Conservation (phyloP, 1,140 invertebrate species). For the Diploscapter pachys region DNA sequence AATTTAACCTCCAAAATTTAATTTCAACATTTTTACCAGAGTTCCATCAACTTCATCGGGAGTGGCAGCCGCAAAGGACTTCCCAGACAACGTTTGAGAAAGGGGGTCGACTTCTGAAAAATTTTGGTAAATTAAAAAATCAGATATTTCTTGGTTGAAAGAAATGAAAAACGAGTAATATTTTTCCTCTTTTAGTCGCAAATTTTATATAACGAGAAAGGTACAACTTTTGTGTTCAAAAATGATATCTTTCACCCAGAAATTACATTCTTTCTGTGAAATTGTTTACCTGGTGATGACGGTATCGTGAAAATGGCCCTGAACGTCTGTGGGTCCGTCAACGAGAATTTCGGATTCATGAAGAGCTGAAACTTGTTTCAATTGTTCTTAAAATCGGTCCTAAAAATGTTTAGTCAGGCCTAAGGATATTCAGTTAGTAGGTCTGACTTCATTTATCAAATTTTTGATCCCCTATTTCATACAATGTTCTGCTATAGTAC, state of each 20-base stretch:
- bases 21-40: conserved; percentile 12
- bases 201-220: too few species aligned
- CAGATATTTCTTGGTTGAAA: too few species aligned
- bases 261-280: neutral
- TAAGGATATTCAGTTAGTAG: neutral
- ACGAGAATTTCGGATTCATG: conserved; percentile 75
- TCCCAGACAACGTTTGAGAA: conserved; percentile 13
- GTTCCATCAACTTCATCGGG: conserved; percentile 9
- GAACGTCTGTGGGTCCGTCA: conserved; percentile 79
- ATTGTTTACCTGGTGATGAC: neutral
- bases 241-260: too few species aligned
- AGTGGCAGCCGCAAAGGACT: conserved; percentile 13
- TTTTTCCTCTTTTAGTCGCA: conserved; percentile 11
- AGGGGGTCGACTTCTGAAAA: neutral
- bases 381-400: neutral
- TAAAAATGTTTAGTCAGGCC: neutral
- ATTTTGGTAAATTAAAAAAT: too few species aligned
- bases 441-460: neutral
- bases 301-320: conserved; percentile 71
- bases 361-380: conserved; percentile 69
- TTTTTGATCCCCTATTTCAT: neutral
- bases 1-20: neutral
- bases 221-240: too few species aligned
- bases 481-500: neutral
- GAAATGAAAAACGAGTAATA: neutral